Base-by-base conservation (phyloP, 2,888 invertebrate genomes). In the Eupithecia abbreviata region DNA sequence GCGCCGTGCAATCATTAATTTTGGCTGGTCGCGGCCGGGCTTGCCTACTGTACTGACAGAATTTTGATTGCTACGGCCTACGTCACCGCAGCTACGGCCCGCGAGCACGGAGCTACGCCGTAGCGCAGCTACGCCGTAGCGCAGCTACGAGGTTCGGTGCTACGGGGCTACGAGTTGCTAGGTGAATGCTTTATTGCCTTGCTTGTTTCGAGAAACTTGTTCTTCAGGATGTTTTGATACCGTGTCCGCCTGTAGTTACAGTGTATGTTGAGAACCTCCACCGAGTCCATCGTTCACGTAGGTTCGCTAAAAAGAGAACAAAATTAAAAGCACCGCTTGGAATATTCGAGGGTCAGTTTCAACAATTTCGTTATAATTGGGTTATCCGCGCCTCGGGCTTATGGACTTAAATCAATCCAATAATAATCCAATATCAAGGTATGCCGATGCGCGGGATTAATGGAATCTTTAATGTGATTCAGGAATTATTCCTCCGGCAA, bases 61-160 rank as follows among this genome's bases (percentile, higher is more conserved):
- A 90, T 90, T 90, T 88, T 90, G 90, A 90, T 88, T 81, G 85
- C 85, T 83, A 82, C 82, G 85, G 65, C 51, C 82, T 81, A 83
- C 84, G 81, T 10, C 67, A 5, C 6, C 13, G 65, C 67, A 77
- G 78, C 74, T 80, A 80, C 81, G 79, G 70, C 62, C 84, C 82
- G 84, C 83, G 82, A 55, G 71, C 75, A 69, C 75, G 71, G 77
- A 9, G 69, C 77, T 55, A 55, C 55, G 55, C 55, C n/a, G 55
- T n/a, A 55, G 55, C 9, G 58, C 4, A 55, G 55, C 55, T 55
- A 55, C 55, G 55, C 5, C 2, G 18, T 55, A 18, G 47, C 13
- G 15, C 4, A 51, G 51, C 51, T 51, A 51, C 51, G 15, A 51
- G 15, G 15, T 15, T 4, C 15, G 15, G 13, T 47, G 47, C 10